Percentiles rank a stretch among this genome's conserved stretches.
phyloP scores from a whole-genome alignment of 1,140 invertebrate genomes.

The Solenopsis invicta region DNA sequence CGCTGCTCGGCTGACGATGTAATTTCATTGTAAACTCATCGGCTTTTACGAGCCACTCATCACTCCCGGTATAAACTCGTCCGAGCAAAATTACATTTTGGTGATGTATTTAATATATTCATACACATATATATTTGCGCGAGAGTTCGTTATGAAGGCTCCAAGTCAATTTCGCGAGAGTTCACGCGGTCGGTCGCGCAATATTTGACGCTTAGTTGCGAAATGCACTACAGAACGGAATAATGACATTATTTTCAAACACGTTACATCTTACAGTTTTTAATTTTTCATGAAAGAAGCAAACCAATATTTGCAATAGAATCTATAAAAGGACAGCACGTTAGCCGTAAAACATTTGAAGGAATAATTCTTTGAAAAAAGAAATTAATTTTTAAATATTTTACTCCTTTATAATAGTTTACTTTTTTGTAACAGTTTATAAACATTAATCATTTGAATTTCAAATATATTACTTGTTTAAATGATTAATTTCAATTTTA shows the following conservation, averaged over 20 bases:
- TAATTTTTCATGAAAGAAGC: background rate
- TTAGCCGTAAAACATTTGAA: background rate
- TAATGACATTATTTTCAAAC: background rate
- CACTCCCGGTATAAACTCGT: slow-evolving; percentile 5
- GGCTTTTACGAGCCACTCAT: slow-evolving; percentile 64
- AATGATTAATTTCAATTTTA: background rate
- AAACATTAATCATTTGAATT: background rate
- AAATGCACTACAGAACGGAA: background rate
- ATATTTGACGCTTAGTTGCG: slow-evolving; percentile 25
- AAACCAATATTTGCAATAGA: background rate
- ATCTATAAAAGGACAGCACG: background rate
- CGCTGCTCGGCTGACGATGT: slow-evolving; percentile 43
- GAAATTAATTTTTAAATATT: background rate
- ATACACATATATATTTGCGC: background rate
- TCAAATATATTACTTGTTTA: background rate
- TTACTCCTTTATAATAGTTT: no score
- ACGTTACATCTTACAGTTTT: background rate
- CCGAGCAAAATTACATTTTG: slow-evolving; percentile 37
- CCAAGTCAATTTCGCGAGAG: slow-evolving; percentile 29
- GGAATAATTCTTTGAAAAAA: background rate
- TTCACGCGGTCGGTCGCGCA: slow-evolving; percentile 7
- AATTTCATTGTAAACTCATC: slow-evolving; percentile 69
- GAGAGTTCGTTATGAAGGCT: slow-evolving; percentile 24
- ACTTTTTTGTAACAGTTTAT: background rate
- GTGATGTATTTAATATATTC: slow-evolving; percentile 60